Evolutionary conservation across 2,113 vertebrate genomes (phyloP).

Genomic region (Chloropsis cyanopogon): DNA sequence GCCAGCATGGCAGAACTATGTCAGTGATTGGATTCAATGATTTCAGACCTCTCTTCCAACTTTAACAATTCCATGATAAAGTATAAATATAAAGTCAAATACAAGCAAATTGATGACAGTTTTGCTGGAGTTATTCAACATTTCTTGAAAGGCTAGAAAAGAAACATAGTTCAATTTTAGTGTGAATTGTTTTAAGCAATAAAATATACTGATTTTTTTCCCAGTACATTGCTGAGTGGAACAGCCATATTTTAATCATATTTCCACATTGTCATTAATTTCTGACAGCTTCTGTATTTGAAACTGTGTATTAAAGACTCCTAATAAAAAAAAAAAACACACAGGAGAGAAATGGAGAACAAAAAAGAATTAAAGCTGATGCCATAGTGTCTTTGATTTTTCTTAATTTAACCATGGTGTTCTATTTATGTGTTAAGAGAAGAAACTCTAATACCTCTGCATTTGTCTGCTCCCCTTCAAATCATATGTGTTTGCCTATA

Average conservation of each 20-base stretch:
- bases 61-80: neutral
- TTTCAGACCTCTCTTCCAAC: neutral
- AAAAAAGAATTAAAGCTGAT: neutral
- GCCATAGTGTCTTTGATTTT: neutral
- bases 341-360: neutral
- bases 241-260: neutral
- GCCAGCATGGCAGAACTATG: fast-evolving
- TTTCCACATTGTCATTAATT: neutral
- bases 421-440: neutral
- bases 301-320: neutral
- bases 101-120: neutral
- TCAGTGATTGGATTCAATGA: neutral
- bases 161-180: neutral
- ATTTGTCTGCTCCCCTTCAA: neutral
- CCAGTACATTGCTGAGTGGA: neutral
- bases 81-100: neutral
- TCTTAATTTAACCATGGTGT: neutral
- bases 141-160: neutral
- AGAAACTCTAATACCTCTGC: neutral
- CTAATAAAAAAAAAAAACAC: neutral
- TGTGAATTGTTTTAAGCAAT: neutral
- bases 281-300: neutral
- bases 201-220: neutral
- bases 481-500: neutral
- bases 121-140: neutral